phyloP scores from a whole-genome alignment of 1,140 invertebrate genomes.

The Drosophila insularis region DNA sequence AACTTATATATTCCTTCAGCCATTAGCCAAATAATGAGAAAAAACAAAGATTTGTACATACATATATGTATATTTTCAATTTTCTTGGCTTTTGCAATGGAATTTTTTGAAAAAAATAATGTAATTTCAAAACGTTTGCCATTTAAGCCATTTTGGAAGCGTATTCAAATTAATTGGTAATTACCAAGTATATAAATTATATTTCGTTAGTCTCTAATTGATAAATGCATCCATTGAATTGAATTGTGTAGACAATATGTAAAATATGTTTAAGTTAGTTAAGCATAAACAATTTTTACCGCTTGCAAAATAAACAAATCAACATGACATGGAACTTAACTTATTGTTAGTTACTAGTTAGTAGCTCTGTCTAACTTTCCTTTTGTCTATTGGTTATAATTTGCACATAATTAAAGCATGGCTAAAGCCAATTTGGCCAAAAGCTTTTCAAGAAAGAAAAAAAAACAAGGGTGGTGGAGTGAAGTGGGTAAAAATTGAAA shows the following conservation, averaged over 20 bases:
- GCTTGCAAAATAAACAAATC: conserved; percentile 69
- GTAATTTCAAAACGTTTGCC: conserved; percentile 45
- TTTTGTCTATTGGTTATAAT: conserved; percentile 36
- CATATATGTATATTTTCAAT: neutral
- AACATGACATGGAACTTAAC: conserved; percentile 4
- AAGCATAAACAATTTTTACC: conserved; percentile 58
- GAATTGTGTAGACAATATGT: neutral
- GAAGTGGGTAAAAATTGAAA: conserved; percentile 35
- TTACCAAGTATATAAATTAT: conserved; percentile 10
- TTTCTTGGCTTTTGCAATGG: neutral
- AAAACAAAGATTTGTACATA: too few species aligned
- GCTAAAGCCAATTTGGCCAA: conserved; percentile 34
- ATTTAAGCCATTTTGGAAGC: conserved; percentile 34
- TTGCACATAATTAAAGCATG: conserved; percentile 46
- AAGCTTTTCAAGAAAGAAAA: conserved; percentile 34
- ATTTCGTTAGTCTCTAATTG: neutral
- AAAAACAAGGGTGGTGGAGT: conserved; percentile 23
- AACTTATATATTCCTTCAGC: too few species aligned
- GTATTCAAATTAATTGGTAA: conserved; percentile 19
- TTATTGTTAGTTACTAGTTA: neutral
- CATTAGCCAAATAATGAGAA: too few species aligned
- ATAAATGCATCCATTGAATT: neutral
- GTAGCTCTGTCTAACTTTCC: conserved; percentile 1
- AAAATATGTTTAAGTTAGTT: conserved; percentile 42
- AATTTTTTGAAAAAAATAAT: neutral